Base-by-base conservation (phyloP, 2,888 invertebrate genomes). In the Athetis lepigone region DNA sequence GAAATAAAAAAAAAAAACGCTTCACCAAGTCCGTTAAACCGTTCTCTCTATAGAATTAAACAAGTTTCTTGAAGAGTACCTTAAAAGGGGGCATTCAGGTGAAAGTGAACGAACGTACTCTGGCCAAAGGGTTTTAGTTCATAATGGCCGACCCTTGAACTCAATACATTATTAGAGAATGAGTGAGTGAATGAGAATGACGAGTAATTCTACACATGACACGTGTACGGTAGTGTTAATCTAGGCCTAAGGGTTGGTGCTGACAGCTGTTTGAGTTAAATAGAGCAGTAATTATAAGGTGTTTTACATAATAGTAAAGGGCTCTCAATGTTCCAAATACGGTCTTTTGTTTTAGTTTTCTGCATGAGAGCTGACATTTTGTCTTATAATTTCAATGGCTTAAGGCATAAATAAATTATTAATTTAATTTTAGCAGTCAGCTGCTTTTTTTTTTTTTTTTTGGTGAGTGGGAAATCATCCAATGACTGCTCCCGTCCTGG, bases 131-230 rank as follows among this genome's bases (percentile, higher is more conserved):
- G 36, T 49, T 56, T 52, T 13, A 61, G 36, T 71, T 66, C 49
- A 62, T 71, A 71, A 71, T 62, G 27, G 21, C 33, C 47, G 72
- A 59, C 59, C 64, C 64, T 69, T 69, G 63, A 69, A 64, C 73
- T 69, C 64, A 45, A 73, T 69, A 64, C 51, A 52, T 69, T 69
- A 63, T 56, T 51, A 61, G 54, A 43, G 70, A 43, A 54, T 13
- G 18, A n/a, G n/a, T n/a, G n/a, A n/a, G n/a, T n/a, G n/a, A n/a
- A n/a, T n/a, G 55, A 45, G 70, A 45, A 55, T 13, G 13, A 37
- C 19, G 42, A 49, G 66, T 52, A 60, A 70, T 42, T n/a, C 40
- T 19, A 47, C 21, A 39, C 40, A 16, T 3, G 8, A 55, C 58
- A 39, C 54, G 42, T 27, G 36, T 40, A 36, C 25, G 27, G 27